These are phyloP conservation scores for Cetoscarus ocellatus DNA, from an alignment of 2,797 vertebrate species.

Conservation along the genomic window DNA sequence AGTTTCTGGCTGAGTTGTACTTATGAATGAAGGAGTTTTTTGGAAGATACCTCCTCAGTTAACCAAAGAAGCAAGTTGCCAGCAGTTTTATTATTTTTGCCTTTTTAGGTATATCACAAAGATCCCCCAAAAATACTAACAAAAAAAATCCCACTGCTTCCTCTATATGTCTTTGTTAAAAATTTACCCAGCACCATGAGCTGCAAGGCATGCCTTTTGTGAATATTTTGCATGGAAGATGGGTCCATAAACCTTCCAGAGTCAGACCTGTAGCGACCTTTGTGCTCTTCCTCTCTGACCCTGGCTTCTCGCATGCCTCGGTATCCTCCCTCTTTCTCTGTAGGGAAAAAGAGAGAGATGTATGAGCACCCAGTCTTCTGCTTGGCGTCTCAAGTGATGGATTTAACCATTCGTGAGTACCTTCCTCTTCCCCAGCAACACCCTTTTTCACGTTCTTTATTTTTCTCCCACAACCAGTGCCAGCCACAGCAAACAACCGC, in stretches of 20 bases:
- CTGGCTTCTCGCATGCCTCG: slow-evolving; percentile 97
- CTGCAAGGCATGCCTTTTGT: too few relatives aligned
- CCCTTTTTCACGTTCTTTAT: slow-evolving; percentile 68
- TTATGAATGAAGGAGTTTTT: too few relatives aligned
- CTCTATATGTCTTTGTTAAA: too few relatives aligned
- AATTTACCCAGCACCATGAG: too few relatives aligned
- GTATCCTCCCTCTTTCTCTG: slow-evolving; percentile 93
- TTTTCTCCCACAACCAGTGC: slow-evolving; percentile 65
- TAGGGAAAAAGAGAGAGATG: slow-evolving; percentile 99
- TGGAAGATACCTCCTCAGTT: too few relatives aligned
- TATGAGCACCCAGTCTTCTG: slow-evolving; percentile 99
- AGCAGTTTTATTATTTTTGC: too few relatives aligned
- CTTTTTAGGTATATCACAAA: too few relatives aligned
- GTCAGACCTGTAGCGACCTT: slow-evolving; percentile 84
- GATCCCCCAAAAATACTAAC: too few relatives aligned
- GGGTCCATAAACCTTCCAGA: slow-evolving; percentile 4
- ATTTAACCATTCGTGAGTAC: slow-evolving; percentile 99
- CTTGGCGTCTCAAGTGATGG: slow-evolving; percentile 99
- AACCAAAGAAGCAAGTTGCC: too few relatives aligned
- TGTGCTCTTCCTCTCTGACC: slow-evolving; percentile 87
- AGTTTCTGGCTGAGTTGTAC: too few relatives aligned
- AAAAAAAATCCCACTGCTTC: too few relatives aligned
- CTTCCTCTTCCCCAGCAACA: slow-evolving; percentile 89
- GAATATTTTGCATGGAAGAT: too few relatives aligned
- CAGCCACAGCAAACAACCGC: slow-evolving; percentile 31